Percentiles rank a stretch among this genome's conserved stretches.
phyloP scores from a whole-genome alignment of 2,797 vertebrate genomes.

The Mormyrops boulengeri region DNA sequence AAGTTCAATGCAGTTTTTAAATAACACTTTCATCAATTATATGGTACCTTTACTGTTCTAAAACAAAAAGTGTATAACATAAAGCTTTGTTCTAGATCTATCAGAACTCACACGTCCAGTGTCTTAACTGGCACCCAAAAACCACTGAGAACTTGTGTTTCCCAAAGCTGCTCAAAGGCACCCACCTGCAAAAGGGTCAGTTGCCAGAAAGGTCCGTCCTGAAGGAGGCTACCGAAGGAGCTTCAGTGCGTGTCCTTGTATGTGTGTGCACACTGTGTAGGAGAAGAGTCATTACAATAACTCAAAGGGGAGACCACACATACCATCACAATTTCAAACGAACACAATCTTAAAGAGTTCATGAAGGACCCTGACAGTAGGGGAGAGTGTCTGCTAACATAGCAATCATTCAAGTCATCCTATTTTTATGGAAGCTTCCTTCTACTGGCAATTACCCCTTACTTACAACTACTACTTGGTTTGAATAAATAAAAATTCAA shows the following conservation, averaged over 20 bases:
- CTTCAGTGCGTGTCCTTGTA: conserved; percentile 64
- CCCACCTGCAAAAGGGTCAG: conserved; percentile 74
- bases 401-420: not conserved
- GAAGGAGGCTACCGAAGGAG: conserved; percentile 62
- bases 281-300: not conserved
- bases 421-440: not conserved
- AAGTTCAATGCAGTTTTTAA: not conserved
- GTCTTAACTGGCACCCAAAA: not conserved
- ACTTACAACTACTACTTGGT: not conserved
- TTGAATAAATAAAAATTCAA: conserved; percentile 16
- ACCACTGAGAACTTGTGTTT: not conserved
- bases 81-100: not conserved
- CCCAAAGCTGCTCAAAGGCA: not conserved
- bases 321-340: not conserved
- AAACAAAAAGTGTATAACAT: not conserved
- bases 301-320: not conserved
- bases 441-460: not conserved
- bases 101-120: not conserved
- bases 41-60: not conserved
- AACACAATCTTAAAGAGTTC: not conserved
- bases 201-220: conserved; percentile 79
- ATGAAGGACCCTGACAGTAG: not conserved
- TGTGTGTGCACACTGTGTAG: conserved; percentile 59
- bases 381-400: not conserved
- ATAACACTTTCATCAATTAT: not conserved